phyloP scores from a whole-genome alignment of 2,113 vertebrate genomes.

The Apistogramma diplotaenia region DNA sequence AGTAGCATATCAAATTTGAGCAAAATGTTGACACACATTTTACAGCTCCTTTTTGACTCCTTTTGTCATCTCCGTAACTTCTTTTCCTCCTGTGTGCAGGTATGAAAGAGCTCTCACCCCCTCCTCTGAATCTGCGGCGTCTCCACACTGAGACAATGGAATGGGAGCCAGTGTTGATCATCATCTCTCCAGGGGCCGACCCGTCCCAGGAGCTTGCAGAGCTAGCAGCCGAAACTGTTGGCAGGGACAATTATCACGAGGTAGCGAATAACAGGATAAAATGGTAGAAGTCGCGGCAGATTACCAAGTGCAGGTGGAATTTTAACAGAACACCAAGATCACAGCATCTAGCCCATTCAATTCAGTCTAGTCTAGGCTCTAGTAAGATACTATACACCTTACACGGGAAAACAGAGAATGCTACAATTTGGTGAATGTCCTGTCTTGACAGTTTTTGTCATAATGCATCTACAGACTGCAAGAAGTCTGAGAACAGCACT shows the following conservation, averaged over 20 bases:
- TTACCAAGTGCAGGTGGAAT: neutral
- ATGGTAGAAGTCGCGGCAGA: neutral
- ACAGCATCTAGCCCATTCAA: neutral
- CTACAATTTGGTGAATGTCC: neutral
- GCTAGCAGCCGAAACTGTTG: slow-evolving; percentile 85
- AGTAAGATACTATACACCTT: neutral
- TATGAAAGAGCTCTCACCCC: slow-evolving; percentile 90
- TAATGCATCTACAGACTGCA: neutral
- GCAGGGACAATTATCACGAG: slow-evolving; percentile 88
- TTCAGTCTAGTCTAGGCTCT: neutral
- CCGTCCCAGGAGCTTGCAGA: slow-evolving; percentile 96
- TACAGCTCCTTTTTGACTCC: neutral
- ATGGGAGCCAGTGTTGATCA: slow-evolving; percentile 91
- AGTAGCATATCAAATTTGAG: neutral
- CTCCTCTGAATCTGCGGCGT: slow-evolving; percentile 88
- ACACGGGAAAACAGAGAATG: neutral
- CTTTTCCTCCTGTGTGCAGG: slow-evolving; percentile 69
- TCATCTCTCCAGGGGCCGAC: slow-evolving; percentile 96
- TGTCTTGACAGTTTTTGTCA: neutral
- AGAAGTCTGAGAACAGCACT: neutral
- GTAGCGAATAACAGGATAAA: slow-evolving; percentile 53
- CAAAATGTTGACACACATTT: neutral
- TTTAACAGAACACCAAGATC: neutral
- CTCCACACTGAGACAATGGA: slow-evolving; percentile 89
- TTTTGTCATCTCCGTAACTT: neutral